Evolutionary conservation across 2,888 invertebrate species (phyloP).

Genomic region (Hymenopus coronatus): DNA sequence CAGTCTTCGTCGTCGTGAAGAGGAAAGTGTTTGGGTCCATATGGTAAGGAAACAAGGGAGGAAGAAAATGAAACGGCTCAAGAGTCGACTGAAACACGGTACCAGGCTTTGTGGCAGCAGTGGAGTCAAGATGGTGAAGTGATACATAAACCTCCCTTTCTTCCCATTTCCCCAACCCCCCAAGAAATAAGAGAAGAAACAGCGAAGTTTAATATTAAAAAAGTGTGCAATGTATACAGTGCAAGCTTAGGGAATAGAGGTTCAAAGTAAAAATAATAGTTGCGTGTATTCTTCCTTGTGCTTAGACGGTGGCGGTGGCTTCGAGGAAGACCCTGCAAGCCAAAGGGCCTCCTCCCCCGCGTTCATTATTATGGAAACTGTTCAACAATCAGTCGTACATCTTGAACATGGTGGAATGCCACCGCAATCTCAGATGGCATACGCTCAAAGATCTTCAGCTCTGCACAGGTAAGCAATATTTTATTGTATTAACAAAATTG

Average conservation of each 20-base stretch:
- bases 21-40: neutral
- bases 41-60: constrained; percentile 1
- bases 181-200: neutral
- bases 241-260: constrained; percentile 1
- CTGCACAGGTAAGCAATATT: constrained; percentile 39
- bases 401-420: constrained; percentile 40
- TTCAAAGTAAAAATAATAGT: neutral
- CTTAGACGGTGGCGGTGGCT: constrained; percentile 9
- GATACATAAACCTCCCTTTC: neutral
- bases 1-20: neutral
- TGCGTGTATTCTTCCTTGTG: constrained; percentile 17
- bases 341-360: constrained; percentile 17
- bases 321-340: constrained; percentile 15
- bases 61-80: neutral
- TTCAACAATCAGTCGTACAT: constrained; percentile 33
- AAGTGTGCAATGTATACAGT: constrained; percentile 12
- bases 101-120: neutral
- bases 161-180: neutral
- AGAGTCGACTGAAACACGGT: constrained; percentile 13
- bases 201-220: neutral
- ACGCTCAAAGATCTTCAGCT: constrained; percentile 39
- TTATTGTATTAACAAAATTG: too few relatives aligned
- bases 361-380: constrained; percentile 32
- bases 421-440: constrained; percentile 42
- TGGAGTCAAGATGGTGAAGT: constrained; percentile 15